A percentile compares a stretch with the other conserved stretches of the same genome.
These are phyloP conservation scores for Caiman crocodilus DNA, from an alignment of 2,797 vertebrate genomes.

Conservation along the genomic window DNA sequence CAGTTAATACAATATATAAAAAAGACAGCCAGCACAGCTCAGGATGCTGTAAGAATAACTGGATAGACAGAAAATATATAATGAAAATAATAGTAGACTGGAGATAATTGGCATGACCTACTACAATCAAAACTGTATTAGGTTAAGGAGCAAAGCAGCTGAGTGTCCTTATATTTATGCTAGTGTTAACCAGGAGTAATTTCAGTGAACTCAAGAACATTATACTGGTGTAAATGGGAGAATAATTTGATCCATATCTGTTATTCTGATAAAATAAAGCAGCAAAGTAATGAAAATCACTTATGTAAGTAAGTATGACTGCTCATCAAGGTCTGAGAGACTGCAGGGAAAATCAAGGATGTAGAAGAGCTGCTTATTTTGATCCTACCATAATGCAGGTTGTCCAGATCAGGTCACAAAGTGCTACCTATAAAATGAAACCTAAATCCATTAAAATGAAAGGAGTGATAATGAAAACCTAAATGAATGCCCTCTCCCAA, in stretches of 20 bases:
- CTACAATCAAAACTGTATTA: not conserved
- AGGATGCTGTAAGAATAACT: slow-evolving; percentile 22
- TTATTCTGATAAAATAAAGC: not conserved
- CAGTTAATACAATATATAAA: slow-evolving; percentile 28
- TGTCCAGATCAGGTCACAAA: not conserved
- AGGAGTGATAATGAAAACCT: slow-evolving; percentile 22
- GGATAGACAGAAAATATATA: not conserved
- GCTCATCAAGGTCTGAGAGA: not conserved
- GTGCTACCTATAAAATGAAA: not conserved
- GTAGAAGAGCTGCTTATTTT: not conserved
- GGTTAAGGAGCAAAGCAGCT: slow-evolving; percentile 24
- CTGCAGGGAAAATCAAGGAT: not conserved
- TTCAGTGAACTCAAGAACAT: not conserved
- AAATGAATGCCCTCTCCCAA: not conserved
- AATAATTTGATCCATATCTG: not conserved
- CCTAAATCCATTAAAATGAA: slow-evolving; percentile 23
- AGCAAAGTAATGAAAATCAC: not conserved
- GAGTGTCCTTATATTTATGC: not conserved
- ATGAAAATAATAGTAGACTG: slow-evolving; percentile 18
- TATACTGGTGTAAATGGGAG: not conserved
- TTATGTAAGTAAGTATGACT: not conserved
- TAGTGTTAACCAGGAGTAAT: not conserved
- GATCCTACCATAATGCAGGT: not conserved
- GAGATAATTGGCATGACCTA: slow-evolving; percentile 22
- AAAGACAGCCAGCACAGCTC: not conserved